Conservation (phyloP, 2,888 invertebrate genomes). For the Drosophila subquinaria region DNA sequence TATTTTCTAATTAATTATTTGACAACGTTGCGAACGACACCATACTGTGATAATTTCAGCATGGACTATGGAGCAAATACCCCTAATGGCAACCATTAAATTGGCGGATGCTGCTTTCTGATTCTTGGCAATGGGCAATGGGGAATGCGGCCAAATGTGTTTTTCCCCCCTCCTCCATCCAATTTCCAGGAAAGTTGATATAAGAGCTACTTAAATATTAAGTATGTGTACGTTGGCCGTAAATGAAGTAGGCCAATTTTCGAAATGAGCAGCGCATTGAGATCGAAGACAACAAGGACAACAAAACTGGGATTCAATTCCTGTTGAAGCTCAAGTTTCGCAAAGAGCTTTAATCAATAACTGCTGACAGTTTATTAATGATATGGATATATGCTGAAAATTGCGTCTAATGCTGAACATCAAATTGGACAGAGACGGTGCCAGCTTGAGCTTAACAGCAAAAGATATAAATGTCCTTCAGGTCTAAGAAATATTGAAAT, state of each 20-base stretch:
- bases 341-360: constrained; percentile 38
- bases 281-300: constrained; percentile 8
- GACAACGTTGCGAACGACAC: constrained; percentile 62
- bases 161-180: constrained; percentile 7
- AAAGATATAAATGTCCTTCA: neutral
- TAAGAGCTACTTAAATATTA: constrained; percentile 72
- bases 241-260: constrained; percentile 36
- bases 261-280: constrained; percentile 7
- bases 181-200: constrained; percentile 30
- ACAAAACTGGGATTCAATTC: constrained; percentile 5
- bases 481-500: neutral
- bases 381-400: constrained; percentile 10
- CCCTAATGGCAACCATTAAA: constrained; percentile 73
- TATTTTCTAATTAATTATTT: constrained; percentile 82
- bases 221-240: constrained; percentile 48
- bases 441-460: neutral
- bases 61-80: constrained; percentile 48
- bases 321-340: constrained; percentile 3
- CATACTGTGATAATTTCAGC: constrained; percentile 69
- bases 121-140: constrained; percentile 37
- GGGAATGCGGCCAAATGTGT: constrained; percentile 55
- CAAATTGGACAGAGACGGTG: neutral
- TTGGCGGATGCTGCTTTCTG: constrained; percentile 42
- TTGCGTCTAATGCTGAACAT: neutral
- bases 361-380: constrained; percentile 33